Evolutionary conservation across 2,888 invertebrate species (phyloP).

Genomic region (Aricia artaxerxes): DNA sequence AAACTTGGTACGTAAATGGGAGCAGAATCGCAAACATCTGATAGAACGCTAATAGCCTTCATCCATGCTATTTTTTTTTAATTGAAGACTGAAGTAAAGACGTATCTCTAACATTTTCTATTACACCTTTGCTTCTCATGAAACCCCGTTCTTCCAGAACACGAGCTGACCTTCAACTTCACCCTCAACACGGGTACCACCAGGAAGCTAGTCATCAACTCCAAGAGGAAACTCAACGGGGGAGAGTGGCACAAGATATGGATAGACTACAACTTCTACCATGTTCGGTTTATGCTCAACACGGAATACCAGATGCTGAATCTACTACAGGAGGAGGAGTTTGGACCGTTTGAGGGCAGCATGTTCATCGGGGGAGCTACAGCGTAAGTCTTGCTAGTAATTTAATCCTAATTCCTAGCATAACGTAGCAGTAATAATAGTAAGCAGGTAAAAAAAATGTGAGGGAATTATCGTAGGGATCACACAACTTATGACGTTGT

Average conservation of each 20-base stretch:
- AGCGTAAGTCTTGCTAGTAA: conserved; percentile 82
- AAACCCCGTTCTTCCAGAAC: conserved; percentile 75
- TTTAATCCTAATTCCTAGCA: not conserved
- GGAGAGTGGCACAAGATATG: conserved; percentile 98
- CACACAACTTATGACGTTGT: too few species aligned
- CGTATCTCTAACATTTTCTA: too few species aligned
- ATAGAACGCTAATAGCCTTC: too few species aligned
- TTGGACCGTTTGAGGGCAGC: conserved; percentile 95
- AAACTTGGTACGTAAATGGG: too few species aligned
- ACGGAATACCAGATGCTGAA: conserved; percentile 94
- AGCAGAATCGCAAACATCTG: too few species aligned
- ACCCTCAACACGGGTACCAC: conserved; percentile 91
- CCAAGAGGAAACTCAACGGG: conserved; percentile 90
- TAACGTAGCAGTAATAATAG: too few species aligned
- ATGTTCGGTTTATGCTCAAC: conserved; percentile 95
- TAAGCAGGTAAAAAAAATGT: too few species aligned
- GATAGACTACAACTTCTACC: conserved; percentile 97
- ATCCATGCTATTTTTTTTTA: too few species aligned
- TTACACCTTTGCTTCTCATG: too few species aligned
- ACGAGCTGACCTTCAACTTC: conserved; percentile 93
- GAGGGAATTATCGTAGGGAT: too few species aligned
- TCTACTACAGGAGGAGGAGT: conserved; percentile 90
- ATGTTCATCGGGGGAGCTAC: conserved; percentile 97
- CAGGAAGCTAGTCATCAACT: conserved; percentile 90
- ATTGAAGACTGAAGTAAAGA: too few species aligned